Base-by-base conservation (phyloP, 2,888 invertebrate species). In the Patella caerulea region DNA sequence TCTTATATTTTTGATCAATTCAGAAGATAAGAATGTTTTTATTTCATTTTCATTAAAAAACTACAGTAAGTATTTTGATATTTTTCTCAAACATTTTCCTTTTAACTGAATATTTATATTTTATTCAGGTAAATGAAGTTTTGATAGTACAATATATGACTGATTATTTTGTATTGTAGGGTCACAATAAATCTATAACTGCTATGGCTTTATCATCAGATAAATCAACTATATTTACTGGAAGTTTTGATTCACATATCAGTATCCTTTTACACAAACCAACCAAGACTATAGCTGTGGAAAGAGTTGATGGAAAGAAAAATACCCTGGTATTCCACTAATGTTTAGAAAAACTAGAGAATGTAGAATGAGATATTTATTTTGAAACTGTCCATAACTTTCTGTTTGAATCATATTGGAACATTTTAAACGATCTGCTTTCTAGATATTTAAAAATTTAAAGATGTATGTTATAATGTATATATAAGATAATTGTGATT, bases 151-250 rank as follows among this genome's bases (percentile, higher is more conserved):
- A 3, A 11, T 19, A 59, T 59, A 59, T 17, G 17, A 4, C 17
- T 59, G 3, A 59, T 59, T 14, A 59, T 59, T 59, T 17, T 59
- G 12, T 19, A 59, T 65, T 65, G 24, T 90, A 94, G 94, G 99
- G 99, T 0, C 99, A 99, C 93, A 98, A 98, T 92, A 99, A 98
- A 92, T 98, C 99, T 0, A 97, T 99, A 84, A 98, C 98, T 2
- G 95, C 97, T 55, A 93, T 99, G 87, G 94, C 96, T 0, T 91
- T 96, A 71, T 95, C 94, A 85, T 79, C 83, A 14, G 90, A 91
- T 89, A 93, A 94, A 78, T 93, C 94, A 73, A 94, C 94, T 19
- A 95, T 98, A 80, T 98, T 95, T 91, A 98, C 98, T 0, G 98
- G 97, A 14, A 97, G 97, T 84, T 97, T 96, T 87, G 98, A 98